phyloP scores from a whole-genome alignment of 2,113 vertebrate species.

The Tetraodon nigroviridis region DNA sequence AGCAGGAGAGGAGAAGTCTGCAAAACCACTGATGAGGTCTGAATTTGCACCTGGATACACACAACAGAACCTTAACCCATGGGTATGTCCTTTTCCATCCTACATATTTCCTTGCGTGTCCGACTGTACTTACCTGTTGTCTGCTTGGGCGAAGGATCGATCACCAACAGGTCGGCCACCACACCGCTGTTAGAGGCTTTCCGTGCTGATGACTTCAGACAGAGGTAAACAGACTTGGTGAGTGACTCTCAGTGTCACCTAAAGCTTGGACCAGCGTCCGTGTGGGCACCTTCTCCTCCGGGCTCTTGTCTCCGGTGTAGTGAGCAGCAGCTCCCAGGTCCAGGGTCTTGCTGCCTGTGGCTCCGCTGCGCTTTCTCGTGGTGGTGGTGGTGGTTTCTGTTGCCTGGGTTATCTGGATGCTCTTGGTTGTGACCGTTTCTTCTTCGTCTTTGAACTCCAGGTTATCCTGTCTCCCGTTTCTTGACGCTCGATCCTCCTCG shows the following conservation, averaged over 20 bases:
- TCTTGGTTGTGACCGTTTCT: constrained; percentile 88
- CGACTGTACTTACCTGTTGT: constrained; percentile 69
- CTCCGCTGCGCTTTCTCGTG: constrained; percentile 87
- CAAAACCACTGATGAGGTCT: constrained; percentile 91
- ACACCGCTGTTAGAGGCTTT: constrained; percentile 79
- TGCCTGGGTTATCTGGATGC: constrained; percentile 87
- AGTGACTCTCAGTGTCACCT: background rate
- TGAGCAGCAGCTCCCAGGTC: constrained; percentile 95
- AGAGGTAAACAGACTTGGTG: constrained; percentile 4
- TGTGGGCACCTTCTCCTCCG: constrained; percentile 70
- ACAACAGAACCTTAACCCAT: background rate
- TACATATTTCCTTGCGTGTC: background rate
- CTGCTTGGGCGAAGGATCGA: constrained; percentile 71
- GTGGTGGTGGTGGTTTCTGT: constrained; percentile 84
- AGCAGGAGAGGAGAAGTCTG: constrained; percentile 88
- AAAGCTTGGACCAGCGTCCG: background rate
- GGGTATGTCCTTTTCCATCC: too few relatives aligned
- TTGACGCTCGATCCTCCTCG: constrained; percentile 83
- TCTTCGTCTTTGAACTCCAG: constrained; percentile 96
- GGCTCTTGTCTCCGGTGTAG: constrained; percentile 91
- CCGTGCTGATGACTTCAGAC: constrained; percentile 67
- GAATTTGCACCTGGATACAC: constrained; percentile 75
- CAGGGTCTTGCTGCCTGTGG: constrained; percentile 87
- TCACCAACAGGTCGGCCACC: constrained; percentile 83
- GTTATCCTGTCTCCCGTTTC: constrained; percentile 77